Percentiles rank a stretch among this genome's conserved stretches.
These are phyloP conservation scores for Fukomys damarensis DNA, from an alignment of 2,113 vertebrate species.

Conservation along the genomic window DNA sequence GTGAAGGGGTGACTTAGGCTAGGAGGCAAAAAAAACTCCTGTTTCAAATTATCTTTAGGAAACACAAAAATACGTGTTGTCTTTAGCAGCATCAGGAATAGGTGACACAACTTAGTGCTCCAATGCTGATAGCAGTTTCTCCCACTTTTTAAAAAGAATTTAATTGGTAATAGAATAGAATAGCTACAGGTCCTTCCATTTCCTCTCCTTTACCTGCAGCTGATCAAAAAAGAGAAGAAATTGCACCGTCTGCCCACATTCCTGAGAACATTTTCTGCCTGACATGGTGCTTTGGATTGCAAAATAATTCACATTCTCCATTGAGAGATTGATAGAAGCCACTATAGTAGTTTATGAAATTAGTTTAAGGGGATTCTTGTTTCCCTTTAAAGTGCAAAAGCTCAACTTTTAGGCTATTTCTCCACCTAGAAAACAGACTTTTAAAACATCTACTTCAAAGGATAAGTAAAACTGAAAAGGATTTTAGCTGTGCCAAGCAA, in stretches of 20 bases:
- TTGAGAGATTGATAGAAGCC: not conserved
- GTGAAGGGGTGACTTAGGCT: not conserved
- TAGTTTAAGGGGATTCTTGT: not conserved
- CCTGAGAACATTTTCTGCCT: not conserved
- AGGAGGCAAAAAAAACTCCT: not conserved
- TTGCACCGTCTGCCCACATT: not conserved
- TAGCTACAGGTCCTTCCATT: not conserved
- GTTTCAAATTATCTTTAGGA: conserved; percentile 35
- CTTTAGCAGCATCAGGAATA: not conserved
- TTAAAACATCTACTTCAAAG: conserved; percentile 18
- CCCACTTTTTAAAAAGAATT: not conserved
- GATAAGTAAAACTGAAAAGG: not conserved
- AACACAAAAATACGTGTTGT: not conserved
- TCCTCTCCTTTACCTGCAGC: not conserved
- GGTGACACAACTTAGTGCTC: not conserved
- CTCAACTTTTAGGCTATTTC: not conserved
- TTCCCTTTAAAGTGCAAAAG: conserved; percentile 5
- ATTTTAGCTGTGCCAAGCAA: not conserved
- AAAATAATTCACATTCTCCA: not conserved
- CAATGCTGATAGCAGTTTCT: not conserved
- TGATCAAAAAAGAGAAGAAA: not conserved
- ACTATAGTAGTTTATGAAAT: not conserved
- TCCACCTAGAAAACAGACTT: not conserved
- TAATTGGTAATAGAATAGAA: not conserved
- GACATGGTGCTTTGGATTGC: not conserved